Evolutionary conservation across 2,113 vertebrate genomes (phyloP), one percentile per base, ranked within the genome.

Genomic region (Tetrao urogallus): DNA sequence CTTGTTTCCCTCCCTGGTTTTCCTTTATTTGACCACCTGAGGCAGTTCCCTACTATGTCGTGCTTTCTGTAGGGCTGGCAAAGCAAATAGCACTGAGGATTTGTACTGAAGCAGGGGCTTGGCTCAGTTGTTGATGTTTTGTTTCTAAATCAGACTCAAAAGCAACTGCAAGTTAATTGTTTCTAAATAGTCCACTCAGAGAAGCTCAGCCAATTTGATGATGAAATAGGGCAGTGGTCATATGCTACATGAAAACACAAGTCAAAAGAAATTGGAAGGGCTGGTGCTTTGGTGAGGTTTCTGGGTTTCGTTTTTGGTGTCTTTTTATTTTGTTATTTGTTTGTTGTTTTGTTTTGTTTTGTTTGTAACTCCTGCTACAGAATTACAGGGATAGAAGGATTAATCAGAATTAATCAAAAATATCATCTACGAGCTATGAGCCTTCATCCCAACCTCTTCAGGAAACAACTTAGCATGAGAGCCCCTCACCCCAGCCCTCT

Each of bases 211-310:
- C 34, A 96, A 71, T 13, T 45, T 24, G 22, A 40, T 50, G 48
- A 82, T 24, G 25, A 82, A 92, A 89, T 1, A 86, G 28, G 74
- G 30, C 72, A 78, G 57, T 13, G 30, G 42, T 30, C 17, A 18
- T 3, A 16, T 2, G 0, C 42, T 28, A 20, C 1, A 1, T 1
- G 2, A 77, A 81, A 1, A 73, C 1, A 15, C 10, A 34, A 56
- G 77, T 10, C 43, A 61, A 65, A 83, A 54, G 52, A 56, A 60
- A 28, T 2, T 30, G 7, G 6, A 77, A 74, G 11, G 54, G 30
- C 16, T 57, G 54, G 30, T 57, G 54, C 30, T 57, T 32, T 32
- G 30, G 54, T 57, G 54, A 10, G 17, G 54, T 32, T 40, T 63
- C 24, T 15, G 14, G 34, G 34, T 17, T 60, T 34, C 21, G 2